Percentiles rank a stretch among this genome's conserved stretches.
Conservation (phyloP, 2,113 vertebrate genomes). For the Oceanodroma tethys region DNA sequence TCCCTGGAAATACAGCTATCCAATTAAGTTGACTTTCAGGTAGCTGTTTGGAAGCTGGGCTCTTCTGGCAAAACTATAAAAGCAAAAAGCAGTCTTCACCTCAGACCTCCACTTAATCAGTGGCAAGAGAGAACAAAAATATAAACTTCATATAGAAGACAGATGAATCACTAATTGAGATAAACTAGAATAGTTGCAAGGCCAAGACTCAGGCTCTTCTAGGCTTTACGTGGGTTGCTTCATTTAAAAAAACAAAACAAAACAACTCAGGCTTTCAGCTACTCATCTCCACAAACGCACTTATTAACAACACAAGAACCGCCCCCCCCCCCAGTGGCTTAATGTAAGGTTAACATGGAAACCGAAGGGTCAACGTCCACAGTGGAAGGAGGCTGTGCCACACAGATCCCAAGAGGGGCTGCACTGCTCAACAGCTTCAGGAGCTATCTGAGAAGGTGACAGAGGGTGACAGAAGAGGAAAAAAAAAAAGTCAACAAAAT, state of each 20-base stretch:
- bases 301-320: background rate
- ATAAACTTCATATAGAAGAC: background rate
- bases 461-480: background rate
- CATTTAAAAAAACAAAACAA: background rate
- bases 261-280: background rate
- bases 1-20: conserved; percentile 5
- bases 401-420: background rate
- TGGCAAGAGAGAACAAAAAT: background rate
- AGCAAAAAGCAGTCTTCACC: conserved; percentile 19
- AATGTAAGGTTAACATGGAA: background rate
- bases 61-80: conserved; percentile 37
- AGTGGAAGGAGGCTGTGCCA: background rate
- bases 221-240: background rate
- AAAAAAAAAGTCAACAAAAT: background rate
- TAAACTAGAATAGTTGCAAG: background rate
- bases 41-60: conserved; percentile 43
- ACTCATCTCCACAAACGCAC: background rate
- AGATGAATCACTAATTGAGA: background rate
- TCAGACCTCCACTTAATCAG: conserved; percentile 23
- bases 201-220: background rate
- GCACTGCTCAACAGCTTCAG: background rate
- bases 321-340: no score
- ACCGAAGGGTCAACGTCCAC: background rate
- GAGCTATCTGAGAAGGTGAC: accelerated
- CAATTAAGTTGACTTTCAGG: background rate